Evolutionary conservation across 2,113 vertebrate species (phyloP).

Genomic region (Myodes glareolus): DNA sequence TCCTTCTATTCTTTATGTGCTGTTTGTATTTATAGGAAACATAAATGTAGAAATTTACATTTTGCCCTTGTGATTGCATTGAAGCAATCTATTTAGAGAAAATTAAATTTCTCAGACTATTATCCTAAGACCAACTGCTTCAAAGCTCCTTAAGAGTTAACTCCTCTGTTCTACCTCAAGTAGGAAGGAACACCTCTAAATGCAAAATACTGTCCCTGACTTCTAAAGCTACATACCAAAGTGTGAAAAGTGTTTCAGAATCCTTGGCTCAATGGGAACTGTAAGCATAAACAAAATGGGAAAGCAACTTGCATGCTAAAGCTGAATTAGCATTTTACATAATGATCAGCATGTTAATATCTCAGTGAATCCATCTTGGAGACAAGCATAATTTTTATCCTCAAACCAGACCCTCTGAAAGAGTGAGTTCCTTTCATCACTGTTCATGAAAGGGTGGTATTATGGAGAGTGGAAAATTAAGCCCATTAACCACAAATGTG

Average conservation of each 20-base stretch:
- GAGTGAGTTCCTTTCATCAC: not conserved
- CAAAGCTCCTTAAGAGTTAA: not conserved
- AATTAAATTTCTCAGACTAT: not conserved
- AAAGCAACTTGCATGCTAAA: not conserved
- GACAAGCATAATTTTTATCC: not conserved
- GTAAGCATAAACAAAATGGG: conserved; percentile 37
- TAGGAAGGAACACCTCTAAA: not conserved
- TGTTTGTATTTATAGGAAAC: not conserved
- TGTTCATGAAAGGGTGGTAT: conserved; percentile 35
- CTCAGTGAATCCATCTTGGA: not conserved
- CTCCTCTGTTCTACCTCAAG: not conserved
- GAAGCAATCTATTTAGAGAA: not conserved
- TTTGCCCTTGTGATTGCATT: not conserved
- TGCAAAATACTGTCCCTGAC: not conserved
- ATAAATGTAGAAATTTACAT: not conserved
- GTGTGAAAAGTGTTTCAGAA: not conserved
- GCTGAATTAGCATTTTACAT: conserved; percentile 42
- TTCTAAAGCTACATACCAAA: not conserved
- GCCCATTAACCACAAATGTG: conserved; percentile 16
- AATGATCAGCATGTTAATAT: not conserved
- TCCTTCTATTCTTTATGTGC: not conserved
- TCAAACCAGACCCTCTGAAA: conserved; percentile 5
- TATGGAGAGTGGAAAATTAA: conserved; percentile 43
- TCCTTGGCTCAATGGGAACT: not conserved
- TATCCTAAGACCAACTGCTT: not conserved